Percentiles rank a stretch among this genome's conserved stretches.
Evolutionary conservation across 1,140 invertebrate genomes (phyloP).

Genomic region (Tribolium castaneum): DNA sequence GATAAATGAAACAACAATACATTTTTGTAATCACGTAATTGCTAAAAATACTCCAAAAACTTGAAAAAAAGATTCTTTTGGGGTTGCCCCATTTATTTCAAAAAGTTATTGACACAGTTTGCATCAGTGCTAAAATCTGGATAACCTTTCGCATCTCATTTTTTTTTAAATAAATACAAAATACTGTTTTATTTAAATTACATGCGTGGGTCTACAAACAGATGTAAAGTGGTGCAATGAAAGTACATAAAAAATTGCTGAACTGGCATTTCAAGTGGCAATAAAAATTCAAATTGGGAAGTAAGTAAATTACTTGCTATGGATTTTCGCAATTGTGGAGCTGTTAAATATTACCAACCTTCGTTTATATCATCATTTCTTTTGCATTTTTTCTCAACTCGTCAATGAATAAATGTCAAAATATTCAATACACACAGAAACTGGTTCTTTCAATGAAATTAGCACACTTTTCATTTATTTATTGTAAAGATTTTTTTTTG

Average conservation of each 20-base stretch:
- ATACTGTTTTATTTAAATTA: neutral
- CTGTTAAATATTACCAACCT: neutral
- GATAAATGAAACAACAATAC: too few species aligned
- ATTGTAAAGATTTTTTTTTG: neutral
- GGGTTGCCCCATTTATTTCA: neutral
- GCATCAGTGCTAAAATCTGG: neutral
- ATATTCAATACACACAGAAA: neutral
- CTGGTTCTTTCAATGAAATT: neutral
- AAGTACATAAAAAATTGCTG: neutral
- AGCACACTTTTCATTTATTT: neutral
- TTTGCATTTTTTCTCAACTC: neutral
- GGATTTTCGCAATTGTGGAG: neutral
- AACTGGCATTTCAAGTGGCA: neutral
- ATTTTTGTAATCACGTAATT: too few species aligned
- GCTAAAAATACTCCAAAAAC: too few species aligned
- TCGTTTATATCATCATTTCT: neutral
- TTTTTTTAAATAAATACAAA: neutral
- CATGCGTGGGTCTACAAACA: neutral
- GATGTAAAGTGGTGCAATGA: neutral
- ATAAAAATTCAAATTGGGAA: neutral
- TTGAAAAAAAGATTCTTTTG: neutral
- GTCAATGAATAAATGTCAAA: neutral
- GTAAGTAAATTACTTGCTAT: neutral
- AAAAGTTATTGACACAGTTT: constrained; percentile 18
- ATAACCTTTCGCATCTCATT: constrained; percentile 6